Conservation (phyloP, 2,797 vertebrate species). For the Arrhamphus sclerolepis region DNA sequence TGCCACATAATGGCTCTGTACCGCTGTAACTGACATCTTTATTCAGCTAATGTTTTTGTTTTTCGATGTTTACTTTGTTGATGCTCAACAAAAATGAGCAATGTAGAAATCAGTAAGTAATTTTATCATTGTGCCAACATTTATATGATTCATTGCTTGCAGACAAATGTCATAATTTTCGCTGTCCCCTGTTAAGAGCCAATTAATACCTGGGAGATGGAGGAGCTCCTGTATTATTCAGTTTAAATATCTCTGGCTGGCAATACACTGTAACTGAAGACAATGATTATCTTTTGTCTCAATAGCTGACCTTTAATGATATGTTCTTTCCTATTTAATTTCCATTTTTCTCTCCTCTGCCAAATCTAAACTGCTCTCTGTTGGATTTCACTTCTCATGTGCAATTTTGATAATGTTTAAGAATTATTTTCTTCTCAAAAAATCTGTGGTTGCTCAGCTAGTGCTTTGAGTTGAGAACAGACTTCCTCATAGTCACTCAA, state of each 20-base stretch:
- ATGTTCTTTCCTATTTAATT: slow-evolving; percentile 5
- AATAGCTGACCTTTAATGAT: slow-evolving; percentile 35
- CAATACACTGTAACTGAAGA: slow-evolving; percentile 24
- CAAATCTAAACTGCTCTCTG: neutral
- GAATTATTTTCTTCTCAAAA: slow-evolving; percentile 29
- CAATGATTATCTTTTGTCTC: slow-evolving; percentile 26
- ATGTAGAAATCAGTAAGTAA: slow-evolving; percentile 45
- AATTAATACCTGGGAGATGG: slow-evolving; percentile 52
- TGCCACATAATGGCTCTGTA: slow-evolving; percentile 71
- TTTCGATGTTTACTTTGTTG: slow-evolving; percentile 61
- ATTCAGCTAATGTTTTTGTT: slow-evolving; percentile 72
- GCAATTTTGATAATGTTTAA: slow-evolving; percentile 35
- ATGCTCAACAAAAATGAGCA: slow-evolving; percentile 51
- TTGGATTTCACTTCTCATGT: slow-evolving; percentile 23
- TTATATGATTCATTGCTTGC: slow-evolving; percentile 51
- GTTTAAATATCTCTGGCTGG: slow-evolving; percentile 10
- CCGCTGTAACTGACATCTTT: slow-evolving; percentile 72
- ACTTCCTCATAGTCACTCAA: slow-evolving; percentile 19
- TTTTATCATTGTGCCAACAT: slow-evolving; percentile 44
- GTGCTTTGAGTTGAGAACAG: slow-evolving; percentile 9
- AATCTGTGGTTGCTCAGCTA: slow-evolving; percentile 18
- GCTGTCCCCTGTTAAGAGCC: slow-evolving; percentile 42
- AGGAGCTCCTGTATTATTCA: slow-evolving; percentile 8
- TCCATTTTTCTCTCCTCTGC: slow-evolving; percentile 8
- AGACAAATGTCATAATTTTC: slow-evolving; percentile 57